Percentiles rank a stretch among this genome's conserved stretches.
These are phyloP conservation scores for Herpailurus yagouaroundi DNA, from an alignment of 2,113 vertebrate species.

Conservation along the genomic window DNA sequence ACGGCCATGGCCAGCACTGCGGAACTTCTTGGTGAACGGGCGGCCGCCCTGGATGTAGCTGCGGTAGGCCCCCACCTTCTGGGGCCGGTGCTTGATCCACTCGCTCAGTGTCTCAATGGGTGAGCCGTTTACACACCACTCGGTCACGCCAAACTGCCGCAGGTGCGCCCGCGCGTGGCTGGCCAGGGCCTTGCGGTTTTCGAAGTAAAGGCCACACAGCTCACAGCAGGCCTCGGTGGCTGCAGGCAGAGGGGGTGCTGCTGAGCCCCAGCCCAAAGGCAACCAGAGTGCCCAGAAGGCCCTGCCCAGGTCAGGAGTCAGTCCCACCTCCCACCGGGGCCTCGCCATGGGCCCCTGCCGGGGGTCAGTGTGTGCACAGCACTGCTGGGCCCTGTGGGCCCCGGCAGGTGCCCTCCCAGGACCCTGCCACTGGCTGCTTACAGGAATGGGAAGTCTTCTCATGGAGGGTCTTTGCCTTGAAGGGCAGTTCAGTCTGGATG, in stretches of 20 bases:
- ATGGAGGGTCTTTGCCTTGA: constrained; percentile 90
- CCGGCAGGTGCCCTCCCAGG: constrained; percentile 59
- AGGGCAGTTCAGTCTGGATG: constrained; percentile 90
- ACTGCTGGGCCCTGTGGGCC: not conserved
- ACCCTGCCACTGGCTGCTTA: constrained; percentile 82
- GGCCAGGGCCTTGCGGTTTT: constrained; percentile 96
- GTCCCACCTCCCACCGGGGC: constrained; percentile 57
- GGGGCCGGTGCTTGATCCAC: constrained; percentile 96
- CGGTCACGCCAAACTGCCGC: constrained; percentile 97
- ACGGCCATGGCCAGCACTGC: constrained; percentile 76
- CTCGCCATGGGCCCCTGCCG: not conserved
- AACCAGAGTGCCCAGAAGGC: constrained; percentile 36
- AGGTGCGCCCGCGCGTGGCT: constrained; percentile 96
- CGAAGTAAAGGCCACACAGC: constrained; percentile 96
- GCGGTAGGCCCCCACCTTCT: constrained; percentile 95
- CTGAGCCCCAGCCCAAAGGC: constrained; percentile 47
- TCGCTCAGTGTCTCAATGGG: constrained; percentile 99
- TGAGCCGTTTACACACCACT: constrained; percentile 98
- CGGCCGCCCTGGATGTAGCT: constrained; percentile 94
- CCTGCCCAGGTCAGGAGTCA: not conserved
- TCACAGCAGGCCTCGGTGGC: constrained; percentile 94
- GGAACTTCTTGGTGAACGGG: constrained; percentile 93
- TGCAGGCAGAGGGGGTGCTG: constrained; percentile 73
- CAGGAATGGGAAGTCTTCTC: constrained; percentile 90
- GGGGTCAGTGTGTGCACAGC: not conserved